A percentile compares a stretch with the other conserved stretches of the same genome.
Conservation (phyloP, 2,113 vertebrate species). For the Periophthalmodon schlosseri region DNA sequence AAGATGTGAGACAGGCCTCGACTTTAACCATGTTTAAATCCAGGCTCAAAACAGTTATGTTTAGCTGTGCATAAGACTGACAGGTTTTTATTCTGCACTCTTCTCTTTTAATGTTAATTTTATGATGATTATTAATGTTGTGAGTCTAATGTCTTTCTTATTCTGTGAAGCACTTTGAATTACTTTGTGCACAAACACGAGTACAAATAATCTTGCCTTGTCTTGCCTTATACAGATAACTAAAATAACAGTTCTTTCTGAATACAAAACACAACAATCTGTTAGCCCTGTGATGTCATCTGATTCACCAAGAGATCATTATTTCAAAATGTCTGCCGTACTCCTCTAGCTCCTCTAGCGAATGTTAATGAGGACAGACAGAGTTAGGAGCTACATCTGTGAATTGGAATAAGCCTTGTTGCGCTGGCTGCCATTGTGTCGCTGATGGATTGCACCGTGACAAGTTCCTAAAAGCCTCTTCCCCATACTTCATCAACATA, state of each 20-base stretch:
- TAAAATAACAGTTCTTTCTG: background rate
- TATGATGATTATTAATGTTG: too few species aligned
- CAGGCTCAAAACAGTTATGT: too few species aligned
- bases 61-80: too few species aligned
- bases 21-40: too few species aligned
- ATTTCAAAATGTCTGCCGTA: slow-evolving; percentile 38
- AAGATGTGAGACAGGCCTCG: too few species aligned
- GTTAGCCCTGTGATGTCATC: slow-evolving; percentile 46
- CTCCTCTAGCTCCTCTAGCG: slow-evolving; percentile 31
- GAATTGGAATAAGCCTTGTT: slow-evolving; percentile 44
- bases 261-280: slow-evolving; percentile 35
- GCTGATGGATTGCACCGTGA: slow-evolving; percentile 64
- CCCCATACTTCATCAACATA: slow-evolving; percentile 38
- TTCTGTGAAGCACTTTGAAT: too few species aligned
- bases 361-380: slow-evolving; percentile 69
- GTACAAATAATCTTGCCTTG: background rate
- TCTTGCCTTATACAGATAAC: background rate
- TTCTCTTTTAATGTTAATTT: too few species aligned
- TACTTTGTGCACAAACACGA: too few species aligned
- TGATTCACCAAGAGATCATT: slow-evolving; percentile 60
- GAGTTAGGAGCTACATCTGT: slow-evolving; percentile 71
- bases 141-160: too few species aligned
- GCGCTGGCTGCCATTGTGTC: slow-evolving; percentile 61
- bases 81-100: too few species aligned
- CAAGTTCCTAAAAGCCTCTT: slow-evolving; percentile 48